Evolutionary conservation across 2,888 invertebrate species (phyloP), one percentile per base, ranked within the genome.

Genomic region (Eupithecia centaureata): DNA sequence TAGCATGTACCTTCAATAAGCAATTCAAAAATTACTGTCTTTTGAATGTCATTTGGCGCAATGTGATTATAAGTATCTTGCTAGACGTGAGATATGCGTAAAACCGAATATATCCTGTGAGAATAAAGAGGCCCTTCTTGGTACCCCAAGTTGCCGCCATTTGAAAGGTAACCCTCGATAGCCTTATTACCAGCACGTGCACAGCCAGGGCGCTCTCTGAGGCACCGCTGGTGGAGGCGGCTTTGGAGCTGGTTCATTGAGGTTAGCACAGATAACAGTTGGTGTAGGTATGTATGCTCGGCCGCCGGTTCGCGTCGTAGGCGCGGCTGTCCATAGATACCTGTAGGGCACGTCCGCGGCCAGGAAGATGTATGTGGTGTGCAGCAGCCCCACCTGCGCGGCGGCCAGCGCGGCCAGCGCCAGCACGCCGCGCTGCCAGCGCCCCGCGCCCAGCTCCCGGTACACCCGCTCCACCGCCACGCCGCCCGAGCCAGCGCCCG

Each of bases 291-390:
- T 5, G n/a, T 38, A 8, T n/a, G 30, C 30, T 7, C 5, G 1
- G 4, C 7, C n/a, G 35, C 15, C 4, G 35, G 35, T 5, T 5
- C 7, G 2, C n/a, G 7, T n/a, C 8, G 18, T 38, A 18, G n/a
- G n/a, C 38, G 18, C n/a, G 38, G 38, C 7, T 13, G 0, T n/a
- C 2, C 38, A n/a, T n/a, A 32, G 51, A n/a, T 30, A 95, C 95
- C 95, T 94, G 88, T 94, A 94, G 5, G 93, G 91, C 25, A 94
- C 86, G 62, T 92, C 88, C 1, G 91, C 94, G 0, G 95, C 94
- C 2, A 95, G 89, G 86, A 95, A 95, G 72, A 94, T 93, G 80
- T 94, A 95, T 2, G 93, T 94, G 71, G 94, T 89, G 73, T 94
- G 94, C 76, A 94, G 91, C 75, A 94, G 75, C 12, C 95, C 94